phyloP scores from a whole-genome alignment of 1,140 invertebrate genomes.

The Neotoxoptera formosana region DNA sequence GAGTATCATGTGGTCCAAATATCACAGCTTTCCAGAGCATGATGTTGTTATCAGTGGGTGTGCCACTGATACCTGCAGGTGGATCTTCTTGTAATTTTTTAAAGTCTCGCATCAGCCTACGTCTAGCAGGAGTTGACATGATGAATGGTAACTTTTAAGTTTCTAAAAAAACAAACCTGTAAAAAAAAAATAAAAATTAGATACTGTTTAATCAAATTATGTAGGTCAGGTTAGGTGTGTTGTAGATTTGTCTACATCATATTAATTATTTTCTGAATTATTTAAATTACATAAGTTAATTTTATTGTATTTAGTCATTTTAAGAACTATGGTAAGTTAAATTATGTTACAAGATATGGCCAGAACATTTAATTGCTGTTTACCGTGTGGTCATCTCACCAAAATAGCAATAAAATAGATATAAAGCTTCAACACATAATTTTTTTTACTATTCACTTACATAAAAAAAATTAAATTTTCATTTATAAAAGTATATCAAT shows the following conservation, averaged over 20 bases:
- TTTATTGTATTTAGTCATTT: too few relatives aligned
- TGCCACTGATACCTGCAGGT: slow-evolving; percentile 96
- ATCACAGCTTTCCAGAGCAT: slow-evolving; percentile 99
- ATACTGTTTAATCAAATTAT: neutral
- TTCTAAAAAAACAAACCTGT: slow-evolving; percentile 53
- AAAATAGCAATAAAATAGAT: neutral
- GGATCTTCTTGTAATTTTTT: slow-evolving; percentile 99
- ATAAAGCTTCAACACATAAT: neutral
- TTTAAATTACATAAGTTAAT: too few relatives aligned
- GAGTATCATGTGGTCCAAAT: slow-evolving; percentile 98
- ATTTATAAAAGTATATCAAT: neutral
- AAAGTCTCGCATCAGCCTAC: slow-evolving; percentile 97
- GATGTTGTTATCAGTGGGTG: slow-evolving; percentile 98
- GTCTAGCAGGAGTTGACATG: slow-evolving; percentile 96
- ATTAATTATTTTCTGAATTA: neutral
- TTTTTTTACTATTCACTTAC: neutral
- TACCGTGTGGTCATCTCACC: neutral
- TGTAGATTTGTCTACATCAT: neutral
- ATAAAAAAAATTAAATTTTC: neutral
- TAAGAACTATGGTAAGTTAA: too few relatives aligned
- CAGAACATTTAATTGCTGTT: neutral
- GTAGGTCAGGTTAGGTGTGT: neutral
- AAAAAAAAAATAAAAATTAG: neutral
- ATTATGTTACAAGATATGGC: too few relatives aligned
- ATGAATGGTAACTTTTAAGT: slow-evolving; percentile 9